Conservation (phyloP, 2,888 invertebrate genomes). For the Atrina japonica region DNA sequence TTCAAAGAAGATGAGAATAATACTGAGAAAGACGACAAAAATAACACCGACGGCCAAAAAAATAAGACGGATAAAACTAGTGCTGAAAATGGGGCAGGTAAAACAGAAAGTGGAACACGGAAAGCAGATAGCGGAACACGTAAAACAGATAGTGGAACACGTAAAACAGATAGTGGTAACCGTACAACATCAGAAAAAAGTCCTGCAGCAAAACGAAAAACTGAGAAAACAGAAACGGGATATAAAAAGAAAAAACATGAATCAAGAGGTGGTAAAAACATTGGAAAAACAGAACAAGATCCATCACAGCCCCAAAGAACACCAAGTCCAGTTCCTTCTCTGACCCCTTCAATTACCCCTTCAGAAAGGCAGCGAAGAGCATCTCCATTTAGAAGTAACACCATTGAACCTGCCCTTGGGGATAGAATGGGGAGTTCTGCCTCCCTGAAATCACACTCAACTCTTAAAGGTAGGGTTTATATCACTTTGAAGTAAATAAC, state of each 20-base stretch:
- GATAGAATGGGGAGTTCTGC: slow-evolving; percentile 59
- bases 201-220: slow-evolving; percentile 11
- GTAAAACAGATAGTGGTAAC: background rate
- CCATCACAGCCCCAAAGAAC: slow-evolving; percentile 5
- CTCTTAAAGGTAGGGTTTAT: slow-evolving; percentile 31
- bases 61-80: slow-evolving; percentile 8
- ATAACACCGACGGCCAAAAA: no score
- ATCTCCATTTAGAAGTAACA: slow-evolving; percentile 52
- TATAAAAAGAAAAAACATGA: slow-evolving; percentile 16
- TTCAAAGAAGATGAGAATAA: slow-evolving; percentile 40
- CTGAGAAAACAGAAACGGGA: background rate
- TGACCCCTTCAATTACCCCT: background rate
- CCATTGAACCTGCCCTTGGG: slow-evolving; percentile 46
- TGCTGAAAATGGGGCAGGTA: background rate
- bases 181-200: slow-evolving; percentile 15
- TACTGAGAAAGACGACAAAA: slow-evolving; percentile 32
- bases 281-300: slow-evolving; percentile 11
- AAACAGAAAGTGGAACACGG: no score
- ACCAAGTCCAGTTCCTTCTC: slow-evolving; percentile 14
- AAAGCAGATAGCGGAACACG: no score
- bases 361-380: slow-evolving; percentile 37
- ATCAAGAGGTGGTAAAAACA: slow-evolving; percentile 15
- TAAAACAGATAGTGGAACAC: no score
- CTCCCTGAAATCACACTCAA: slow-evolving; percentile 60
- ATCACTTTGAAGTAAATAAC: background rate